A percentile compares a stretch with the other conserved stretches of the same genome.
phyloP scores from a whole-genome alignment of 53 echinoderm and acorn worm genomes.

The Actinopyga echinites region DNA sequence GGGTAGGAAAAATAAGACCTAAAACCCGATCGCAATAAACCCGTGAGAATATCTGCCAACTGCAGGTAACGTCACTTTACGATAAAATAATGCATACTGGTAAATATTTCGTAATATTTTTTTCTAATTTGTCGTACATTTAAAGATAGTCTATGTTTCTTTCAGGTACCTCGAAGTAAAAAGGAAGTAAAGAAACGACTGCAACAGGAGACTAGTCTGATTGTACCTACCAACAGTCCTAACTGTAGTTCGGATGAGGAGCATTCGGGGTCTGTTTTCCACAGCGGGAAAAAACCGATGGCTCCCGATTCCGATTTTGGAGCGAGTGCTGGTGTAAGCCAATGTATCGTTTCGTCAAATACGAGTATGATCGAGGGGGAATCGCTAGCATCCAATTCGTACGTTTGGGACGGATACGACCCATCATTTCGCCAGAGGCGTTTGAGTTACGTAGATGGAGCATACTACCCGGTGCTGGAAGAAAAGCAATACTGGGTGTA shows the following conservation, averaged over 20 bases:
- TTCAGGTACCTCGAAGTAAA: too few species aligned
- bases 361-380: slow-evolving; percentile 60
- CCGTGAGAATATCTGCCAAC: too few species aligned
- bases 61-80: too few species aligned
- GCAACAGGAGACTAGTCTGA: slow-evolving; percentile 45
- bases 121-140: too few species aligned
- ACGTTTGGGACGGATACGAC: slow-evolving; percentile 93
- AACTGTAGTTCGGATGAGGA: slow-evolving; percentile 61
- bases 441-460: slow-evolving; percentile 71
- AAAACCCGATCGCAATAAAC: too few species aligned
- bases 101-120: too few species aligned
- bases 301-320: slow-evolving; percentile 82
- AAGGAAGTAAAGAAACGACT: too few species aligned
- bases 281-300: slow-evolving; percentile 32
- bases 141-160: too few species aligned
- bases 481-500: slow-evolving; percentile 87
- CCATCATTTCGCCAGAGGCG: slow-evolving; percentile 60
- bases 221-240: slow-evolving; percentile 90
- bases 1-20: too few species aligned
- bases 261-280: slow-evolving; percentile 30
- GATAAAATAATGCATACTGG: too few species aligned
- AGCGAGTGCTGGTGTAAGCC: slow-evolving; percentile 87
- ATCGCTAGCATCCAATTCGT: slow-evolving; percentile 63
- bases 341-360: slow-evolving; percentile 84
- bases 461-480: slow-evolving; percentile 74